Evolutionary conservation across 2,888 invertebrate species (phyloP).

Genomic region (Plebejus anna): DNA sequence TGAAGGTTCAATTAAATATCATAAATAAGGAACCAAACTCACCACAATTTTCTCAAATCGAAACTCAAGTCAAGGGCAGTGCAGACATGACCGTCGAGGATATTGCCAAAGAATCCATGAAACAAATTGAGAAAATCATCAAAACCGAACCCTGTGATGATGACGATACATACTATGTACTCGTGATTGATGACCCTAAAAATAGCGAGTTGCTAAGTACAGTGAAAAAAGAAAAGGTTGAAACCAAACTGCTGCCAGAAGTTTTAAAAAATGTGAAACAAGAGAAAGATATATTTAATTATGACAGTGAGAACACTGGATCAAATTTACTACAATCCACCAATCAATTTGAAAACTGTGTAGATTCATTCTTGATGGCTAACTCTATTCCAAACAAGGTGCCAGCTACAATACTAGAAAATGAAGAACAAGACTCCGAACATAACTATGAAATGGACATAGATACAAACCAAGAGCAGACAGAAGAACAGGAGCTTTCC

Average conservation of each 20-base stretch:
- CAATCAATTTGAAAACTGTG: conserved; percentile 51
- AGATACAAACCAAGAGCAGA: conserved; percentile 45
- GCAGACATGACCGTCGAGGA: conserved; percentile 47
- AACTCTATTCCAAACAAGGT: conserved; percentile 62
- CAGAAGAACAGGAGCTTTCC: conserved; percentile 44
- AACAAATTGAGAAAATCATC: conserved; percentile 63
- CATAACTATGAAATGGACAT: conserved; percentile 50
- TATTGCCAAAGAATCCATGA: conserved; percentile 58
- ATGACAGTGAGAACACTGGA: conserved; percentile 28
- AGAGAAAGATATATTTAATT: neutral
- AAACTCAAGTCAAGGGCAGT: conserved; percentile 39
- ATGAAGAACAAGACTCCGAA: conserved; percentile 64
- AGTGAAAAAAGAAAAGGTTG: conserved; percentile 19
- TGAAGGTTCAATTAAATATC: conserved; percentile 58
- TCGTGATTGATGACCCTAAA: conserved; percentile 67
- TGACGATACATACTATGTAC: conserved; percentile 72
- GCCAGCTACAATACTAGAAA: conserved; percentile 70
- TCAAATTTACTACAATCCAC: neutral
- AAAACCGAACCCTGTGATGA: conserved; percentile 68
- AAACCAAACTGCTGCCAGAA: neutral
- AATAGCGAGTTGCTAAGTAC: conserved; percentile 45
- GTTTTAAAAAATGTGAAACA: conserved; percentile 3
- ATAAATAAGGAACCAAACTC: conserved; percentile 43
- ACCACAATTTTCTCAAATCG: conserved; percentile 37
- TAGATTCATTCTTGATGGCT: conserved; percentile 62